These are phyloP conservation scores for Tachina fera DNA, from an alignment of 2,888 invertebrate species.

Conservation along the genomic window DNA sequence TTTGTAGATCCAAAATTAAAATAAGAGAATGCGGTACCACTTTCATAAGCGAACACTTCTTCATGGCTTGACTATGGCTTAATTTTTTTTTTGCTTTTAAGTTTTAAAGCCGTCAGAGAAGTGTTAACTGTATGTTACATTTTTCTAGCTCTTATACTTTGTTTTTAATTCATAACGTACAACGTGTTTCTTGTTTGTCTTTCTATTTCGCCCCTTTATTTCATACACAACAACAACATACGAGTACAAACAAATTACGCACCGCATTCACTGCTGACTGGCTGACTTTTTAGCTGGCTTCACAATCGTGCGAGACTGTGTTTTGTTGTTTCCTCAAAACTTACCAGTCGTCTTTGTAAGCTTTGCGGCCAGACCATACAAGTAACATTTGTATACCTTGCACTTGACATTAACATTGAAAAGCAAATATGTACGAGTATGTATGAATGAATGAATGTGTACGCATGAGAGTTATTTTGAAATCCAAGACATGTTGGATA, in stretches of 20 bases:
- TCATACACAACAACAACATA: slow-evolving; percentile 2
- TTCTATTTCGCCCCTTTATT: slow-evolving; percentile 8
- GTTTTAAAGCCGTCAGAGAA: background rate
- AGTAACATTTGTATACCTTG: slow-evolving; percentile 5
- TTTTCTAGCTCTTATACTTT: background rate
- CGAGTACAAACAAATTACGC: slow-evolving; percentile 18
- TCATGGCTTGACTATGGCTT: no score
- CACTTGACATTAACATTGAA: slow-evolving; percentile 66
- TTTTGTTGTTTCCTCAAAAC: background rate
- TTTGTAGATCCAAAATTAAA: no score
- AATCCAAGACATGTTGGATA: slow-evolving; percentile 51
- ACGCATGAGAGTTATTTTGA: slow-evolving; percentile 32
- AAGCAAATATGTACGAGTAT: background rate
- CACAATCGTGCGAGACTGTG: background rate
- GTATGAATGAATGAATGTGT: background rate
- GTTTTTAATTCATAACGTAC: slow-evolving; percentile 31
- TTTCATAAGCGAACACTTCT: no score
- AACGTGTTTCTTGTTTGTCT: slow-evolving; percentile 14
- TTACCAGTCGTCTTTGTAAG: background rate
- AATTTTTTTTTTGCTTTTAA: no score
- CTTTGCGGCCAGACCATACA: slow-evolving; percentile 13
- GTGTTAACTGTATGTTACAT: background rate
- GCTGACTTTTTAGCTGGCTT: slow-evolving; percentile 6
- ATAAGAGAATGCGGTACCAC: no score
- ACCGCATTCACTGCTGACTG: slow-evolving; percentile 17